Evolutionary conservation across 2,113 vertebrate genomes (phyloP), one percentile per base, ranked within the genome.

Genomic region (Oncorhynchus clarkii): DNA sequence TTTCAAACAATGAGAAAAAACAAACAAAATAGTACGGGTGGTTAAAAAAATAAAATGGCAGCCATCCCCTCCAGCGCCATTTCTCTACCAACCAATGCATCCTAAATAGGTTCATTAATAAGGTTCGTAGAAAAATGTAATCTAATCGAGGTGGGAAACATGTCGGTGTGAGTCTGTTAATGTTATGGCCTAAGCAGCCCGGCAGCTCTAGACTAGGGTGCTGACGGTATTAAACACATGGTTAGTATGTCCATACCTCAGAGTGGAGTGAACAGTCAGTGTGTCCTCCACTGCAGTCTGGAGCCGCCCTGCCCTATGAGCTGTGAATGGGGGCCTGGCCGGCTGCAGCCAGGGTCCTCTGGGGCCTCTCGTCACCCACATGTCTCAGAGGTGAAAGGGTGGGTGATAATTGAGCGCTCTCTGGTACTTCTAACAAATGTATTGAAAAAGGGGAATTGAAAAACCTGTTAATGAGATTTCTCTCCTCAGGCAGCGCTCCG

Each of bases 401-500:
- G 84, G 86, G 81, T 91, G 89, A 90, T 91, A 92, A 91, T 90
- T 89, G 89, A 89, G 90, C 89, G 79, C 86, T 89, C 83, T 75
- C 88, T 79, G 80, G 86, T 84, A 85, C 86, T 85, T 88, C 85
- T 89, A 88, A 91, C 90, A 91, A 91, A 91, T 90, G 87, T 91
- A 90, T 87, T 88, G 90, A 91, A 90, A 86, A 87, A 79, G 78
- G 76, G 20, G 83, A 88, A 93, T 90, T 87, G 90, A 93, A 92
- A 90, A 91, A 91, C 85, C 88, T 86, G 91, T 91, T 93, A 92
- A 93, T 93, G 88, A 92, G 91, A 91, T 93, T 93, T 92, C 67
- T 71, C 78, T 82, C 90, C 85, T 68, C 31, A 6, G 90, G 92
- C 88, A 14, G 64, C 4, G 87, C 92, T 88, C 68, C 8, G 59